Base-by-base conservation (phyloP, 2,797 vertebrate genomes). In the Nyctibius grandis region DNA sequence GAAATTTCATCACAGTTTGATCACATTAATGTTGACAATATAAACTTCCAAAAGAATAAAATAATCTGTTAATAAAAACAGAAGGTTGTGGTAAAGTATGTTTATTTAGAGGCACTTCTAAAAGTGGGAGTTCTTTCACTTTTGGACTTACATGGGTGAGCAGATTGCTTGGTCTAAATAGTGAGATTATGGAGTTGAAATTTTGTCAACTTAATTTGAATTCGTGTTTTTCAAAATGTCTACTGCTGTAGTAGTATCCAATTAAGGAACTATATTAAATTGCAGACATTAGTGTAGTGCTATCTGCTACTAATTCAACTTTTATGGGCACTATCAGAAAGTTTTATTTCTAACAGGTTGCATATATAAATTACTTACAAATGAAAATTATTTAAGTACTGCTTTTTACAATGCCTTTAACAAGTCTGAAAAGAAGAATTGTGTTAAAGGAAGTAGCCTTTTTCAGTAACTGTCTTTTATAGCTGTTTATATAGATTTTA, bases 311-410 rank as follows among this genome's bases (percentile, higher is more conserved):
- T 96, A 97, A 97, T 95, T 97, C 86, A 95, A 36, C 34, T 95
- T 97, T 97, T 96, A 96, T 91, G 31, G n/a, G 12, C 54, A 38
- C 65, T 61, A 79, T 91, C 77, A 83, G 28, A 94, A 94, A 93
- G 42, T 88, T 98, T 98, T 96, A 95, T 95, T 87, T 91, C 75
- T 95, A 97, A 92, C 73, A 97, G 78, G 61, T 96, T 97, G 60
- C 34, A 79, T 82, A 23, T 74, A 97, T 95, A 96, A 95, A 95
- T 96, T 96, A 93, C 77, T 90, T 84, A 95, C 59, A 96, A 87
- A 94, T 91, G 53, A 94, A 97, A 97, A 93, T 86, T 85, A 78
- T 79, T 33, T 61, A 83, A 90, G 16, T 81, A 59, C 12, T 95
- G n/a, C 13, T 88, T 94, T 94, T 94, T 69, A 65, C 47, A 82